Conservation (phyloP, 2,113 vertebrate genomes). For the Dryoscopus gambensis region DNA sequence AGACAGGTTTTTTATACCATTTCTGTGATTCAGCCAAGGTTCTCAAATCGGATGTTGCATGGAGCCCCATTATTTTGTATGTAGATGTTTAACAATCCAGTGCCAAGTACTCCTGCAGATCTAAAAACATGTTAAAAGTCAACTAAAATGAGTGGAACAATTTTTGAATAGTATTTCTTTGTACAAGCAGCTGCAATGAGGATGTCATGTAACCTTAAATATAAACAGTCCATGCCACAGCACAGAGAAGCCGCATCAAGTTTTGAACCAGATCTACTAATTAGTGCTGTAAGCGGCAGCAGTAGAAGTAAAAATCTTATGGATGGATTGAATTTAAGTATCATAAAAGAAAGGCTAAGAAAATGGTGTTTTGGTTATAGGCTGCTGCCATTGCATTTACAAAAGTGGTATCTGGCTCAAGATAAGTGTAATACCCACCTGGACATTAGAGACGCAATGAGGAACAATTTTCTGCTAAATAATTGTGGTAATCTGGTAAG, state of each 20-base stretch:
- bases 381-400: background rate
- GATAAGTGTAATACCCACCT: background rate
- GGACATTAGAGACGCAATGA: background rate
- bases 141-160: background rate
- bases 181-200: background rate
- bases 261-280: background rate
- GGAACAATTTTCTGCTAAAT: background rate
- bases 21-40: background rate
- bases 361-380: background rate
- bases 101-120: background rate
- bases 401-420: background rate
- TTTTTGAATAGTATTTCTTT: background rate
- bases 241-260: background rate
- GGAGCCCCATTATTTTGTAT: background rate
- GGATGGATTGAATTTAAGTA: background rate
- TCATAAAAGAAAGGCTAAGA: background rate
- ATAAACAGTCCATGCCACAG: background rate
- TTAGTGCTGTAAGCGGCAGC: background rate
- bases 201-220: background rate
- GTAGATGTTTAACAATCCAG: background rate
- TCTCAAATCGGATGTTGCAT: background rate
- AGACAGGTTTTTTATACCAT: background rate
- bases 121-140: background rate
- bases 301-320: background rate
- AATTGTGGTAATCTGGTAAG: background rate